Conservation (phyloP, 1,140 invertebrate genomes). For the Drosophila teissieri region DNA sequence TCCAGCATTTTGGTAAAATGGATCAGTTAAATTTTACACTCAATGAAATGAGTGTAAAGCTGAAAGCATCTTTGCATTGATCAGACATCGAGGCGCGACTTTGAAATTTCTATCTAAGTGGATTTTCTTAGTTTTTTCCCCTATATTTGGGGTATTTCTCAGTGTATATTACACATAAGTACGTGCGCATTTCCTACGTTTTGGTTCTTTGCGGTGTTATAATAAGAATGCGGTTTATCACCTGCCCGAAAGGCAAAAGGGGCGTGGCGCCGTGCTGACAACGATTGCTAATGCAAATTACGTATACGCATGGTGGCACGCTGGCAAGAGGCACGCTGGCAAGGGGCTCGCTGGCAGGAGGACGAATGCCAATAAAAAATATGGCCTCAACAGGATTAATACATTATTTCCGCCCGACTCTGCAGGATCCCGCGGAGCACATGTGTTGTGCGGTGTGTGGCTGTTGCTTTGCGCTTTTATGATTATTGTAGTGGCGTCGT, state of each 20-base stretch:
- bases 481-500: conserved; percentile 76
- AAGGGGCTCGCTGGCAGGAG: not conserved
- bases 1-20: too few species aligned
- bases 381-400: conserved; percentile 84
- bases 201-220: conserved; percentile 31
- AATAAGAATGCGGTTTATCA: conserved; percentile 61
- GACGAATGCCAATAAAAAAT: conserved; percentile 76
- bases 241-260: conserved; percentile 32
- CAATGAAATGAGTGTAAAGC: too few species aligned
- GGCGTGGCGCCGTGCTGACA: conserved; percentile 16
- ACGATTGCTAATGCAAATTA: conserved; percentile 53
- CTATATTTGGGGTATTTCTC: not conserved
- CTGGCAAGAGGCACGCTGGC: not conserved
- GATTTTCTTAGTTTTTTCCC: not conserved
- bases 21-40: too few species aligned
- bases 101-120: too few species aligned
- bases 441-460: conserved; percentile 12
- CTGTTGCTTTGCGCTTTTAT: conserved; percentile 79
- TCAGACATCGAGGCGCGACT: too few species aligned
- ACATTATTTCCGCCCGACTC: conserved; percentile 75
- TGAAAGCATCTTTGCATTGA: too few species aligned
- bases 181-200: conserved; percentile 3
- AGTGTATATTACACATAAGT: conserved; percentile 1
- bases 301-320: conserved; percentile 15
- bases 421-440: conserved; percentile 10